A percentile compares a stretch with the other conserved stretches of the same genome.
phyloP scores from a whole-genome alignment of 2,797 vertebrate species.

The Rhinoraja longicauda region DNA sequence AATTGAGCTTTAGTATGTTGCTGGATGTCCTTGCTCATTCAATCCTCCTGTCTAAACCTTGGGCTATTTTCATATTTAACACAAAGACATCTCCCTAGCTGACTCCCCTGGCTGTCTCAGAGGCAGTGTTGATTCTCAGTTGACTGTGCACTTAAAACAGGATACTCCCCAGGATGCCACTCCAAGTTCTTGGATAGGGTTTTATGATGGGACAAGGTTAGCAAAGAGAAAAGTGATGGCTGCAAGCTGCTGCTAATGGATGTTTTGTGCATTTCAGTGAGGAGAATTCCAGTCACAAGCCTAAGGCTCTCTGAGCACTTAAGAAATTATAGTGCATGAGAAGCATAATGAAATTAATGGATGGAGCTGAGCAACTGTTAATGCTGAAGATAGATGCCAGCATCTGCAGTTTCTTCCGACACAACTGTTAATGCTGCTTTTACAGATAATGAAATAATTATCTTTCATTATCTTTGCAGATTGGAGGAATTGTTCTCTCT shows the following conservation, averaged over 20 bases:
- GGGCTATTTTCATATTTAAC: background rate
- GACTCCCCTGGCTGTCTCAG: background rate
- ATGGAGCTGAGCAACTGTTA: background rate
- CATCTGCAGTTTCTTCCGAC: too few species aligned
- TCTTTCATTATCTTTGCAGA: conserved; percentile 52
- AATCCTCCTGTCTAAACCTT: background rate
- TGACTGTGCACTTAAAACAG: background rate
- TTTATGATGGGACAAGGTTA: background rate
- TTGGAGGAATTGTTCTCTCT: conserved; percentile 67
- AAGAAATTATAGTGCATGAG: background rate
- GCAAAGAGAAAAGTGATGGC: too few species aligned
- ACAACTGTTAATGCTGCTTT: background rate
- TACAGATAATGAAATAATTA: background rate
- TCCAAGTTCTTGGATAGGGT: background rate
- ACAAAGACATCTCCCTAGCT: background rate
- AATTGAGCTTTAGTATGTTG: background rate
- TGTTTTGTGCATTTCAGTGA: background rate
- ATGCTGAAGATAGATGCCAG: too few species aligned
- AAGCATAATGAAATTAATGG: background rate
- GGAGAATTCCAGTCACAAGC: background rate
- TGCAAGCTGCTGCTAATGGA: background rate
- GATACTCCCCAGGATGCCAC: background rate
- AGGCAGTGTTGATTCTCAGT: background rate
- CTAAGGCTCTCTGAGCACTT: background rate
- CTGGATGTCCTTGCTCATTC: background rate